Evolutionary conservation across 1,140 invertebrate species (phyloP), one percentile per base, ranked within the genome.

Genomic region (Protaetia brevitarsis): DNA sequence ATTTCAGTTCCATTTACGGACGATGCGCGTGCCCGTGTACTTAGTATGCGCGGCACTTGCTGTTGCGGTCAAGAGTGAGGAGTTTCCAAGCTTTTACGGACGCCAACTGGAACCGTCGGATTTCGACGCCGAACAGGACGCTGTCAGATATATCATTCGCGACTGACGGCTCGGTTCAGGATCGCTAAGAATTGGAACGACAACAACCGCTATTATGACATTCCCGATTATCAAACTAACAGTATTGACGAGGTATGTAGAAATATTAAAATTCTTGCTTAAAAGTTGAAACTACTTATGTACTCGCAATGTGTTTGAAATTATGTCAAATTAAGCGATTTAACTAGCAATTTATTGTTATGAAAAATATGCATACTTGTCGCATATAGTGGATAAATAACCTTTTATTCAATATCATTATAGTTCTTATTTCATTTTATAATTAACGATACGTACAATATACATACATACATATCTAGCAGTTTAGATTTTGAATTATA

Each of bases 121-220:
- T 61, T 64, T 74, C 27, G 69, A 68, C 19, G 67, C 70, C 19
- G 75, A 77, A 59, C 73, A 76, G 68, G 77, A 80, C 63, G 75
- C 76, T 6, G 69, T 76, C 30, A 74, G 70, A 60, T 78, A 78
- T 57, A 66, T 79, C 6, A 61, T 79, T 30, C 79, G 56, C 74
- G 73, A 62, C 72, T 80, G 41, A 71, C 74, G n/a, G 72, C 77
- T 27, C 77, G 78, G 69, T 79, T 78, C 66, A 62, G 73, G 45
- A 73, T 74, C 11, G 68, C 69, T 66, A 71, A 70, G 51, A 71
- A 74, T 23, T 75, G 74, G 74, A 69, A 68, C 28, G 75, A 78
- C 63, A n/a, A n/a, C n/a, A 51, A 23, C 26, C 37, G 74, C 30
- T 73, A 76, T 57, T 77, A 76, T 64, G 66, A 78, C 19, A 71